Evolutionary conservation across 2,797 vertebrate genomes (phyloP).

Genomic region (Gymnopithys bicolor): DNA sequence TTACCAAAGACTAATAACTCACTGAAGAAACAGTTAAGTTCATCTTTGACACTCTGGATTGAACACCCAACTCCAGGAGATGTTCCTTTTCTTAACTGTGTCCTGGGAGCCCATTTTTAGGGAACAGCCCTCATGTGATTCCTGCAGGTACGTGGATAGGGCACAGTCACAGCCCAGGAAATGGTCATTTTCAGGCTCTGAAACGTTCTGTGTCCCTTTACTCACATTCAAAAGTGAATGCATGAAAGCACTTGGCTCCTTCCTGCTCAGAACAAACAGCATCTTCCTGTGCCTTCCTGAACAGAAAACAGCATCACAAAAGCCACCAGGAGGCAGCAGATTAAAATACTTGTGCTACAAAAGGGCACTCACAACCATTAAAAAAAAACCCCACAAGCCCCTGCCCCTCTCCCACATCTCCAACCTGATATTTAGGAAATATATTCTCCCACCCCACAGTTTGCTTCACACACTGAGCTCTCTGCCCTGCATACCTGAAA

Average conservation of each 20-base stretch:
- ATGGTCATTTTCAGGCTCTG: neutral
- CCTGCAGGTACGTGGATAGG: neutral
- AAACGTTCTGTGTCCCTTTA: neutral
- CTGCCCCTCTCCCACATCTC: neutral
- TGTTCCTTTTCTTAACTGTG: neutral
- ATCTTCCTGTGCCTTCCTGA: neutral
- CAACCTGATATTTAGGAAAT: neutral
- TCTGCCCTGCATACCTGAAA: neutral
- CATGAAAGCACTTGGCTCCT: neutral
- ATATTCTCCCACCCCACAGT: neutral
- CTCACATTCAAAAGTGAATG: neutral
- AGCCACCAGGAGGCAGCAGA: conserved; percentile 57
- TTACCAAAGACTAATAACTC: neutral
- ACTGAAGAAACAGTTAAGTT: neutral
- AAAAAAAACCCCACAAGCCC: neutral
- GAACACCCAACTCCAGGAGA: neutral
- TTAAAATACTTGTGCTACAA: neutral
- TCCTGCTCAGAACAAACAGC: neutral
- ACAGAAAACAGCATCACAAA: neutral
- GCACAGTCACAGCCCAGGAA: neutral
- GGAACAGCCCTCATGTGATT: neutral
- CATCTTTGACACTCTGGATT: neutral
- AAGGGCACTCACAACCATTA: neutral
- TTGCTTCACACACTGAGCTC: neutral
- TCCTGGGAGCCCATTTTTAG: neutral